Evolutionary conservation across 1,140 invertebrate species (phyloP), one percentile per base, ranked within the genome.

Genomic region (Spodoptera frugiperda): DNA sequence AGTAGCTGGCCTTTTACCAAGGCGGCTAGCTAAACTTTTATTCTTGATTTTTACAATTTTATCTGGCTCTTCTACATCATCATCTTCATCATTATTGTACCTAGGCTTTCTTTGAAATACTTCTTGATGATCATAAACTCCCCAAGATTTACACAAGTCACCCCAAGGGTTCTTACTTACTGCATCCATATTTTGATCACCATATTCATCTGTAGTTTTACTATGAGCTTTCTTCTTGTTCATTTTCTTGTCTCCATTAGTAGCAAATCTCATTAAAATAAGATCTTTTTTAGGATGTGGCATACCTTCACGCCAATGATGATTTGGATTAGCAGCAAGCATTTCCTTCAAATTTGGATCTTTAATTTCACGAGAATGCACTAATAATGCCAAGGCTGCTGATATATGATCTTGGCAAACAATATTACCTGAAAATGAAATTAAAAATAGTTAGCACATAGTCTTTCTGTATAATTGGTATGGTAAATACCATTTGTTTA

Each of bases 241-340:
- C 19, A 87, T 74, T 83, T 90, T 91, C 72, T 93, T 94, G 80
- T 94, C 91, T 80, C 89, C 87, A 82, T 91, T 92, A 76, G 92
- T 96, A 55, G 97, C 96, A 95, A 97, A 98, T 79, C 97, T 92
- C 78, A 98, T 92, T 73, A 98, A 95, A 71, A 98, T 95, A 73
- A 94, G 95, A 89, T 96, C 96, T 10, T 96, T 95, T 88, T 97
- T 96, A 11, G 93, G 88, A 90, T 97, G 96, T 15, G 93, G 90
- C 86, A 95, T 84, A 10, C 97, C 97, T 89, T 97, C 95, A 77
- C 97, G 93, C 97, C 97, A 98, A 85, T 96, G 95, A 51, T 97
- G 84, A 76, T 82, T 76, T 25, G 90, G 89, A 80, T 88, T 91
- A 53, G 84, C 83, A 59, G 70, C 51, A 85, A 92, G 86, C 80